Percentiles rank a stretch among this genome's conserved stretches.
Conservation (phyloP, 2,797 vertebrate species). For the Rhincodon typus region DNA sequence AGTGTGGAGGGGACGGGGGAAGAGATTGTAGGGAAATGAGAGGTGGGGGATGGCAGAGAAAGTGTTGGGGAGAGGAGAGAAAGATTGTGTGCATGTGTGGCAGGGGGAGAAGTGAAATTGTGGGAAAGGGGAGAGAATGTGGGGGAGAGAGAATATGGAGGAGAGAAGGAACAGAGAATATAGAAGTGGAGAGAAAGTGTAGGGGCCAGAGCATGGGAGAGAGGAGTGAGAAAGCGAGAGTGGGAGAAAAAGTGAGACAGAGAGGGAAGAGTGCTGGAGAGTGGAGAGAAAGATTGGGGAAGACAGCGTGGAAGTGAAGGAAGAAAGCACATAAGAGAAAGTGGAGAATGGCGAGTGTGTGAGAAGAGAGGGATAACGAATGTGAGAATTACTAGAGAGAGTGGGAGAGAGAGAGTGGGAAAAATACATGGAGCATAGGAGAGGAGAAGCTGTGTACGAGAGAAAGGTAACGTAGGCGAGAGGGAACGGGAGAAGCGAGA, state of each 20-base stretch:
- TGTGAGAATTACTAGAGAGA: background rate
- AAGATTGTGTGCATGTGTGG: background rate
- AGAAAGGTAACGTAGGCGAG: background rate
- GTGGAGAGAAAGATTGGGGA: background rate
- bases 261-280: background rate
- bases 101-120: background rate
- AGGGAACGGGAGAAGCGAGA: background rate
- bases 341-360: no score
- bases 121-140: background rate
- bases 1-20: background rate
- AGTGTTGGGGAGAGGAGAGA: background rate
- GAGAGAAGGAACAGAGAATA: no score
- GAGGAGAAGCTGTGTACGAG: background rate
- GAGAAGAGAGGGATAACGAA: background rate
- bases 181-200: background rate
- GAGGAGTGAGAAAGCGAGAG: background rate
- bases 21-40: background rate
- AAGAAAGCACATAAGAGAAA: background rate
- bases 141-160: background rate
- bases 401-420: background rate
- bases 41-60: background rate
- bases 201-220: background rate
- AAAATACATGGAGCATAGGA: no score
- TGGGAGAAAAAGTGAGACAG: background rate
- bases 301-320: background rate